phyloP scores from a whole-genome alignment of 1,140 invertebrate genomes.

The Heliconius eleuchia region DNA sequence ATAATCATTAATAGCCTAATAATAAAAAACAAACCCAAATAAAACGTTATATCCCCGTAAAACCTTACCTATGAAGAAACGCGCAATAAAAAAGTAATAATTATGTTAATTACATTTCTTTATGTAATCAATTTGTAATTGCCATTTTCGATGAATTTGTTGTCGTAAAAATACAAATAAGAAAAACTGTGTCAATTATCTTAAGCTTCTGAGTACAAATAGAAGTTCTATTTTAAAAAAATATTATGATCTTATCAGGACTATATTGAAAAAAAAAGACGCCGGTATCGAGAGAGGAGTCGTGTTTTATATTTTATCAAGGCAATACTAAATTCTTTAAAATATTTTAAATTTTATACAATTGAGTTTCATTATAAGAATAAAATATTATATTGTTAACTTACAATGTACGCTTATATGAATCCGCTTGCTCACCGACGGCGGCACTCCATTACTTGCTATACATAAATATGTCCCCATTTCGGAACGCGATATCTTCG shows the following conservation, averaged over 20 bases:
- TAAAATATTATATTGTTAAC: slow-evolving; percentile 63
- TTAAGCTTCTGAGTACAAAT: no score
- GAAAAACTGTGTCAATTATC: no score
- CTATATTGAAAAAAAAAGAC: no score
- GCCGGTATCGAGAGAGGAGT: no score
- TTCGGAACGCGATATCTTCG: slow-evolving; percentile 91
- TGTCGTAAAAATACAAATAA: no score
- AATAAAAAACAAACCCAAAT: not conserved
- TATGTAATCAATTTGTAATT: no score
- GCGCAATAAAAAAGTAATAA: no score
- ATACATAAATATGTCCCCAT: slow-evolving; percentile 94
- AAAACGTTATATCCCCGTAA: not conserved
- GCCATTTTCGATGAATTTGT: no score
- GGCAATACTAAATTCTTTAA: not conserved
- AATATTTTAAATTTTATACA: not conserved
- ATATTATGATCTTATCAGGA: no score
- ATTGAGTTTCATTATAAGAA: not conserved
- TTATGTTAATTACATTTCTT: no score
- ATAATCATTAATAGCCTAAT: not conserved
- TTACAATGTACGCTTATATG: slow-evolving; percentile 93
- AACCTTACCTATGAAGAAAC: no score
- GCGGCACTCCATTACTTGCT: slow-evolving; percentile 90
- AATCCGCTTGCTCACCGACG: slow-evolving; percentile 92
- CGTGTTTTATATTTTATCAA: not conserved
- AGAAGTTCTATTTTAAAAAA: no score